Percentiles rank a stretch among this genome's conserved stretches.
phyloP scores from a whole-genome alignment of 2,888 invertebrate genomes.

The Parnassius apollo region DNA sequence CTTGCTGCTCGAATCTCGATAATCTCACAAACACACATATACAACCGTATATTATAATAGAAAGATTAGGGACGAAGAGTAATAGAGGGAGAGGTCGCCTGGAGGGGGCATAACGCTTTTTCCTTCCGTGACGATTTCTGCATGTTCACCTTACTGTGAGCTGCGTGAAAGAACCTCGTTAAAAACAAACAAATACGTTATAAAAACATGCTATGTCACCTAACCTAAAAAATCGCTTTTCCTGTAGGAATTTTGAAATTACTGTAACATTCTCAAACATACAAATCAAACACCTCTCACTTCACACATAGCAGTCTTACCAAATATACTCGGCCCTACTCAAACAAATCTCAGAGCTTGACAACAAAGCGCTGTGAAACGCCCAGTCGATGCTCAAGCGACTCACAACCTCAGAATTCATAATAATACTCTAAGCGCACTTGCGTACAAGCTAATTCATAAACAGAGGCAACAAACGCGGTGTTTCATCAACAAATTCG shows the following conservation, averaged over 20 bases:
- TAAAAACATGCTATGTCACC: no score
- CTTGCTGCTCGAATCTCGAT: no score
- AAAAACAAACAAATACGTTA: no score
- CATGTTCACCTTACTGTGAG: no score
- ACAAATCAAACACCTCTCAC: not conserved
- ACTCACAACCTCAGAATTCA: no score
- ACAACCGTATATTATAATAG: no score
- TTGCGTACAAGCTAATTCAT: constrained; percentile 22
- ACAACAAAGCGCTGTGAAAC: constrained; percentile 20
- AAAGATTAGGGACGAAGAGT: no score
- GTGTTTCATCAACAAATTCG: constrained; percentile 26
- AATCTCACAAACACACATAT: no score
- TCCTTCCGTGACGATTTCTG: no score
- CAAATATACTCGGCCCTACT: constrained; percentile 4
- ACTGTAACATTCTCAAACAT: not conserved
- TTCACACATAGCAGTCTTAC: not conserved
- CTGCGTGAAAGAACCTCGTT: no score
- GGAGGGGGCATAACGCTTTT: no score
- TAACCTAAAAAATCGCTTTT: not conserved
- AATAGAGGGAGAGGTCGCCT: no score
- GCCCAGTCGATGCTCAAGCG: constrained; percentile 16
- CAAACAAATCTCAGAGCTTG: constrained; percentile 17
- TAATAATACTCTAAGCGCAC: constrained; percentile 23
- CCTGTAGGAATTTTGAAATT: not conserved
- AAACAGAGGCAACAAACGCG: constrained; percentile 18